phyloP scores from a whole-genome alignment of 2,113 vertebrate species.

The Corythoichthys haematopterus region DNA sequence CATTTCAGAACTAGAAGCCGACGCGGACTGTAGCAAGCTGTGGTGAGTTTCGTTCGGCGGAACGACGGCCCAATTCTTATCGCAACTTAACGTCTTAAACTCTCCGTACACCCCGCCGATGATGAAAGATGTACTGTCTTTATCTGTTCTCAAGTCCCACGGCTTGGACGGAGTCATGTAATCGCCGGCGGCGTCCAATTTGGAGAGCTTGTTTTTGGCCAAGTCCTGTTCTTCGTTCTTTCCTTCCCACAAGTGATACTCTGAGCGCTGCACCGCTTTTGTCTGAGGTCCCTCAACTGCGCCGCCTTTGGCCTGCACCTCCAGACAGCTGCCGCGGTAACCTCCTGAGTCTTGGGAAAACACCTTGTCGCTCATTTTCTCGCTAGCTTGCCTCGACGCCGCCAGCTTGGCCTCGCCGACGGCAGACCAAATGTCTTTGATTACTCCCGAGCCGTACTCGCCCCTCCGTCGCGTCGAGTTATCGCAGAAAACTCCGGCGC shows the following conservation, averaged over 20 bases:
- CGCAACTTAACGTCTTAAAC: slow-evolving; percentile 84
- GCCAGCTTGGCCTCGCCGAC: slow-evolving; percentile 76
- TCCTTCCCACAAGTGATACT: slow-evolving; percentile 96
- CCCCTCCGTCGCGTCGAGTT: slow-evolving; percentile 79
- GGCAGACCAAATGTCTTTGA: slow-evolving; percentile 96
- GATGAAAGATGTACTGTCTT: slow-evolving; percentile 89
- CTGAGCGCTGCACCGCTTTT: slow-evolving; percentile 91
- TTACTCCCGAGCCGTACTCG: slow-evolving; percentile 94
- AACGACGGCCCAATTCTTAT: slow-evolving; percentile 90
- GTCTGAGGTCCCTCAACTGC: slow-evolving; percentile 75
- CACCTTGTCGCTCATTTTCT: slow-evolving; percentile 76
- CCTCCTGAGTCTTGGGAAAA: slow-evolving; percentile 79
- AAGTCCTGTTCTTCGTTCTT: slow-evolving; percentile 83
- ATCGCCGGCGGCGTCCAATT: slow-evolving; percentile 84
- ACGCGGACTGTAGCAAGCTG: slow-evolving; percentile 81
- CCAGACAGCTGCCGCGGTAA: slow-evolving; percentile 83
- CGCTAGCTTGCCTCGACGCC: slow-evolving; percentile 65
- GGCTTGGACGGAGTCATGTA: slow-evolving; percentile 93
- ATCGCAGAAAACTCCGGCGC: slow-evolving; percentile 76
- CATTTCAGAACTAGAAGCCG: slow-evolving; percentile 76
- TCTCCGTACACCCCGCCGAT: slow-evolving; percentile 97
- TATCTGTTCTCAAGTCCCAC: slow-evolving; percentile 85
- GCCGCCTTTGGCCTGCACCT: slow-evolving; percentile 75
- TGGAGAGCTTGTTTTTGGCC: slow-evolving; percentile 78
- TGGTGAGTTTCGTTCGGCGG: slow-evolving; percentile 78